These are phyloP conservation scores for Okamejei kenojei DNA, from an alignment of 2,797 vertebrate species.

Conservation along the genomic window DNA sequence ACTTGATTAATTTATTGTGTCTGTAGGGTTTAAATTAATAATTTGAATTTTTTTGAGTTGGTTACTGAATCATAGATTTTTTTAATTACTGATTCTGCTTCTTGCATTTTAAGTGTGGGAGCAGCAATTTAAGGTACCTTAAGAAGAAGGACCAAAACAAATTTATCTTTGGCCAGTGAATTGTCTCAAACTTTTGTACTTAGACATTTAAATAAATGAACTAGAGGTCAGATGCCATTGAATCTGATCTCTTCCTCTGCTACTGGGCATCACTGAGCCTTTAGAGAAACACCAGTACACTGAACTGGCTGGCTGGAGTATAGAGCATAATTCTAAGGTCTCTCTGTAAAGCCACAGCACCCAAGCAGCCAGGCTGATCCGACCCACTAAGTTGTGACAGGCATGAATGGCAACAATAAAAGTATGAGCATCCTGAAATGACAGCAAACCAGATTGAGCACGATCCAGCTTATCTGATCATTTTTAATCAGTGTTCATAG, in stretches of 20 bases:
- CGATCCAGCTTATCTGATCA: background rate
- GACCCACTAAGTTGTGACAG: no score
- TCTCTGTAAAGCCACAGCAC: no score
- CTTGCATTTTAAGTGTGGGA: background rate
- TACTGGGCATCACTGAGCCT: no score
- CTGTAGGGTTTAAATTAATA: background rate
- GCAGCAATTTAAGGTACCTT: background rate
- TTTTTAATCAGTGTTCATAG: background rate
- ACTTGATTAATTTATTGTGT: background rate
- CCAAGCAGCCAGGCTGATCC: no score
- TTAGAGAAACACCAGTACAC: no score
- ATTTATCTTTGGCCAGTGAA: no score
- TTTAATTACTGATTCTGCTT: background rate
- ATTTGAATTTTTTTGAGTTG: background rate
- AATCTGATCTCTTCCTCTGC: no score
- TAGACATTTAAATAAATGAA: no score
- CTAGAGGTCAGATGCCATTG: no score
- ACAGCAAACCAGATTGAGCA: background rate
- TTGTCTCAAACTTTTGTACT: no score
- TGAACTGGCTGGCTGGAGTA: no score
- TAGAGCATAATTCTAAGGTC: no score
- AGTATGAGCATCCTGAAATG: background rate
- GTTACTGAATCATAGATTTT: background rate
- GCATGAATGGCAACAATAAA: background rate
- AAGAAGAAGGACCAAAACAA: background rate